Percentiles rank a stretch among this genome's conserved stretches.
Conservation (phyloP, 2,797 vertebrate genomes). For the Toxotes lorentzi region DNA sequence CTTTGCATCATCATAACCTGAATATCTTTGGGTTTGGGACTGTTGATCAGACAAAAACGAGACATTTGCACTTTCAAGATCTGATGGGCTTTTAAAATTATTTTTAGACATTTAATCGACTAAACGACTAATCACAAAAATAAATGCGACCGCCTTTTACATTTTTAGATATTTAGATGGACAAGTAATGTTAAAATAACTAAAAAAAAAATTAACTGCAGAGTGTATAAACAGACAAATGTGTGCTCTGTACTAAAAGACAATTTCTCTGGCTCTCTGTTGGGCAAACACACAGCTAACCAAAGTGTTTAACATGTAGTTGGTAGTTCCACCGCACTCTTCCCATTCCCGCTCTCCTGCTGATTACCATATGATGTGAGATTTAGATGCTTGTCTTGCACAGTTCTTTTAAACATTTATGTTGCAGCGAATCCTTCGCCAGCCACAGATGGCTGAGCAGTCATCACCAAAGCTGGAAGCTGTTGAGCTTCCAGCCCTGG, state of each 20-base stretch:
- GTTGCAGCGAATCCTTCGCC: conserved; percentile 1
- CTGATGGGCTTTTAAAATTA: too few relatives aligned
- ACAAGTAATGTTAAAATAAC: neutral
- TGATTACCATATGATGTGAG: conserved; percentile 28
- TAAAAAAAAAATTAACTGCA: too few relatives aligned
- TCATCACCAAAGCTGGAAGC: conserved; percentile 42
- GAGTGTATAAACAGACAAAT: neutral
- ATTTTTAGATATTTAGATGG: neutral
- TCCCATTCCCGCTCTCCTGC: neutral
- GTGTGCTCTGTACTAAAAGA: neutral
- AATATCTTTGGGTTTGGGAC: neutral
- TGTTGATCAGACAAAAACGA: neutral
- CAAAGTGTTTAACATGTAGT: too few relatives aligned
- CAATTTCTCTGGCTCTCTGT: neutral
- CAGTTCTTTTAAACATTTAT: neutral
- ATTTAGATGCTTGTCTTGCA: conserved; percentile 38
- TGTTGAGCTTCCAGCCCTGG: conserved; percentile 46
- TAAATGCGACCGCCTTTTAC: neutral
- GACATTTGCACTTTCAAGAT: neutral
- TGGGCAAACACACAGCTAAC: neutral
- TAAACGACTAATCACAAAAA: neutral
- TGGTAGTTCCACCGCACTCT: neutral
- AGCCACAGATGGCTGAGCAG: conserved; percentile 39
- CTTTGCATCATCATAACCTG: neutral
- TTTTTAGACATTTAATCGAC: neutral